A percentile compares a stretch with the other conserved stretches of the same genome.
Conservation (phyloP, 2,888 invertebrate genomes). For the Leucoptera coffeella region DNA sequence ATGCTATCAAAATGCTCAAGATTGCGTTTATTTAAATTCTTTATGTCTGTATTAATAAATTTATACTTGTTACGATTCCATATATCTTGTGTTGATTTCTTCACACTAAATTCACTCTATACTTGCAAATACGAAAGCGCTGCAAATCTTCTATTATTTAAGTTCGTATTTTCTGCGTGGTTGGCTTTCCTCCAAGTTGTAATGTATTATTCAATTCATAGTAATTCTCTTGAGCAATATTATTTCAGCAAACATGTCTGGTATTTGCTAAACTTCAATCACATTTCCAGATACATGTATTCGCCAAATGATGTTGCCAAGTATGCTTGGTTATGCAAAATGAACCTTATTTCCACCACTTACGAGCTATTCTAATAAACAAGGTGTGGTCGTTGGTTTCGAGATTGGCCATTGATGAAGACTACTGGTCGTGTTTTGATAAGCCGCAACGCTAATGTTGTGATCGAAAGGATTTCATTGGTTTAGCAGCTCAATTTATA, state of each 20-base stretch:
- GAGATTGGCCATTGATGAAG: background rate
- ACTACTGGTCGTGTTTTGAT: constrained; percentile 24
- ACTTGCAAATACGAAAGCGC: too few relatives aligned
- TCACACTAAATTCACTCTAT: too few relatives aligned
- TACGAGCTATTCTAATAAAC: background rate
- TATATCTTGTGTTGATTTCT: too few relatives aligned
- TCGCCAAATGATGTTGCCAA: constrained; percentile 18
- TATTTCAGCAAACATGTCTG: constrained; percentile 21
- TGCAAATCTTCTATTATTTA: too few relatives aligned
- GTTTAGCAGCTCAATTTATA: too few relatives aligned
- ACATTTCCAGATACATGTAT: constrained; percentile 6
- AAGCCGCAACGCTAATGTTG: constrained; percentile 28
- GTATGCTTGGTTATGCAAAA: constrained; percentile 8
- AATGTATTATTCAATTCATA: constrained; percentile 1
- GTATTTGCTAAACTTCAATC: constrained; percentile 1
- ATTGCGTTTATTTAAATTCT: too few relatives aligned
- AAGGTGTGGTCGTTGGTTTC: background rate
- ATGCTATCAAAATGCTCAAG: too few relatives aligned
- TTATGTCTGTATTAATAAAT: too few relatives aligned
- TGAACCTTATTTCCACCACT: background rate
- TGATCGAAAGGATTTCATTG: constrained; percentile 23
- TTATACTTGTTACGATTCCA: too few relatives aligned
- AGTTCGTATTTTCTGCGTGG: too few relatives aligned
- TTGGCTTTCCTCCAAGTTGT: constrained; percentile 2
- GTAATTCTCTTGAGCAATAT: constrained; percentile 18